These are phyloP conservation scores for Camponotus vicinus DNA, from an alignment of 1,140 invertebrate genomes.

Conservation along the genomic window DNA sequence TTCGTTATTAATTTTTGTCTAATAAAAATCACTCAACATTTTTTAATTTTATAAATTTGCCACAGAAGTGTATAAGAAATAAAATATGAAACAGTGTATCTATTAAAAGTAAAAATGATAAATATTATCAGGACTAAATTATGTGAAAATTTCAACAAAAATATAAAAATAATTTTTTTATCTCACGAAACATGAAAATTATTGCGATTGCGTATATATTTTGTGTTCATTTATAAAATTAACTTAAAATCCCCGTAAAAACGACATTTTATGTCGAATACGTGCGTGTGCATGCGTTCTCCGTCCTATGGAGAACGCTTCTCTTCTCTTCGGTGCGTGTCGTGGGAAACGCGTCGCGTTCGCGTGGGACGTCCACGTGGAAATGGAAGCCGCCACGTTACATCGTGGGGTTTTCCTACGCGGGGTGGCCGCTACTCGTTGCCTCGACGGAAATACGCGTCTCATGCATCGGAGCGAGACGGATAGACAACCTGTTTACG, in stretches of 20 bases:
- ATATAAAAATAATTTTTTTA: no score
- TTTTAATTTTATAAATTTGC: neutral
- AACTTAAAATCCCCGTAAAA: no score
- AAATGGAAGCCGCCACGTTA: slow-evolving; percentile 56
- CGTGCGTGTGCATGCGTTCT: no score
- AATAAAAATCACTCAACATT: neutral
- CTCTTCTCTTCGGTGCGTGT: neutral
- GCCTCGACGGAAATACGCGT: slow-evolving; percentile 61
- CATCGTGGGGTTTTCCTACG: slow-evolving; percentile 66
- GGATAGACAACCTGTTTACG: slow-evolving; percentile 82
- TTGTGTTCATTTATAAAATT: no score
- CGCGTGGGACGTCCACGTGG: slow-evolving; percentile 67
- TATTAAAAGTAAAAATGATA: no score
- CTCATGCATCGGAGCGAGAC: slow-evolving; percentile 72
- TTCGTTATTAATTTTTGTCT: neutral
- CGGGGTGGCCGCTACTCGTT: slow-evolving; percentile 64
- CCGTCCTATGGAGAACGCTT: no score
- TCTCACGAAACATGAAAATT: no score
- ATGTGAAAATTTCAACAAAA: no score
- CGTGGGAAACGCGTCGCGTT: slow-evolving; percentile 16
- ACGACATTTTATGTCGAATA: no score
- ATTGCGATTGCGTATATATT: no score
- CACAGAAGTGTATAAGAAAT: neutral
- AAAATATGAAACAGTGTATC: neutral
- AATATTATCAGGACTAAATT: no score